A percentile compares a stretch with the other conserved stretches of the same genome.
Evolutionary conservation across 2,113 vertebrate species (phyloP).

Genomic region (Xenus cinereus): DNA sequence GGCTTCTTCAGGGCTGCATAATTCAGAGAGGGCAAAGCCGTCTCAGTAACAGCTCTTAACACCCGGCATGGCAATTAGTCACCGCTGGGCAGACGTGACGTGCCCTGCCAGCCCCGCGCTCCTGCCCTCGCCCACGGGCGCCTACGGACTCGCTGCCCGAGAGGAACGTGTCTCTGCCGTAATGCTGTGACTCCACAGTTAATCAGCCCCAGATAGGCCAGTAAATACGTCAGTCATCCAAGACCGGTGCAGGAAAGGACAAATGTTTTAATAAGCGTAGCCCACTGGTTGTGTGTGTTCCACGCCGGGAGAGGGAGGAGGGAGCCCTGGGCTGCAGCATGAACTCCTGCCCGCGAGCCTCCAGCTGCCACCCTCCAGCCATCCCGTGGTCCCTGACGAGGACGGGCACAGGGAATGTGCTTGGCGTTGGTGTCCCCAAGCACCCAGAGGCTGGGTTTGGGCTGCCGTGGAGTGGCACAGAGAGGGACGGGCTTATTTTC

Average conservation of each 20-base stretch:
- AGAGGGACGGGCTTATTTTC: neutral
- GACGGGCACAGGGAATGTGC: accelerated
- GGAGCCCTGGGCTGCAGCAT: neutral
- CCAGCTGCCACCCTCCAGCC: neutral
- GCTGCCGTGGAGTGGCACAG: accelerated
- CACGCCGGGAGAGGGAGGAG: accelerated
- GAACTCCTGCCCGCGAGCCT: neutral
- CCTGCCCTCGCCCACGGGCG: neutral
- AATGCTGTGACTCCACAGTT: neutral
- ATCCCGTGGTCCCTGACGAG: accelerated
- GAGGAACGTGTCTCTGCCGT: neutral
- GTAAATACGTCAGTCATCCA: neutral
- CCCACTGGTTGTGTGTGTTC: neutral
- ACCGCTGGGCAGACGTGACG: neutral
- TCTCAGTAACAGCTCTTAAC: neutral
- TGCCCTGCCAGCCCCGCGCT: neutral
- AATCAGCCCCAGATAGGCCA: neutral
- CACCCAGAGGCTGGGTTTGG: accelerated
- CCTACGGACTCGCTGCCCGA: neutral
- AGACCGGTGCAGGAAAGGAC: neutral
- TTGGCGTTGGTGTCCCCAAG: neutral
- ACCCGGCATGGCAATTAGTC: conserved; percentile 5
- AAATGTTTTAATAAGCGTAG: accelerated
- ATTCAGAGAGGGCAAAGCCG: neutral
- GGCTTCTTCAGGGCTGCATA: neutral